phyloP scores from a whole-genome alignment of 2,113 vertebrate genomes.

The Pedetes capensis region DNA sequence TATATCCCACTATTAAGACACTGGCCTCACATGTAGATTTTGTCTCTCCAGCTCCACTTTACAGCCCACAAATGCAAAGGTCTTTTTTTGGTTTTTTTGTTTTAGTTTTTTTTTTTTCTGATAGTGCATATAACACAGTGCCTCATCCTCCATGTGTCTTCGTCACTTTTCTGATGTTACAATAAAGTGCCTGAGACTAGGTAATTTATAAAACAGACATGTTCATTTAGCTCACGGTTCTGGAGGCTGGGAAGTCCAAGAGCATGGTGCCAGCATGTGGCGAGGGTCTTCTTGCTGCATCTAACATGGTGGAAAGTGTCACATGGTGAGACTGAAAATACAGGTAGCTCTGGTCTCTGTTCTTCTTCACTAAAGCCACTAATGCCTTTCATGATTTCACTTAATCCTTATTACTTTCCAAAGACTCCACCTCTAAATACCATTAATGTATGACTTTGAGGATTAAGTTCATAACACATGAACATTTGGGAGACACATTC shows the following conservation, averaged over 20 bases:
- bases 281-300: background rate
- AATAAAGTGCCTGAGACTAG: background rate
- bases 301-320: background rate
- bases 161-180: background rate
- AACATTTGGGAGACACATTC: background rate
- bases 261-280: background rate
- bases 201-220: background rate
- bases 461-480: background rate
- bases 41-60: background rate
- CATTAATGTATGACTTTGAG: background rate
- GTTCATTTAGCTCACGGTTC: background rate
- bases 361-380: background rate
- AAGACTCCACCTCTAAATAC: background rate
- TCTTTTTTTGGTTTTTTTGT: background rate
- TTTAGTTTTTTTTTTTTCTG: background rate
- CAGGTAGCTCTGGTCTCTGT: background rate
- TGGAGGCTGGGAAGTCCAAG: background rate
- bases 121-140: fast-evolving
- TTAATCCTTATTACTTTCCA: background rate
- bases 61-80: too few species aligned
- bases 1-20: too few species aligned
- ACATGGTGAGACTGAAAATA: background rate
- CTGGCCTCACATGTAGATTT: too few species aligned
- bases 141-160: fast-evolving
- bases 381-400: background rate